These are phyloP conservation scores for Cataglyphis rosenhaueri DNA, from an alignment of 2,888 invertebrate species.

Conservation along the genomic window DNA sequence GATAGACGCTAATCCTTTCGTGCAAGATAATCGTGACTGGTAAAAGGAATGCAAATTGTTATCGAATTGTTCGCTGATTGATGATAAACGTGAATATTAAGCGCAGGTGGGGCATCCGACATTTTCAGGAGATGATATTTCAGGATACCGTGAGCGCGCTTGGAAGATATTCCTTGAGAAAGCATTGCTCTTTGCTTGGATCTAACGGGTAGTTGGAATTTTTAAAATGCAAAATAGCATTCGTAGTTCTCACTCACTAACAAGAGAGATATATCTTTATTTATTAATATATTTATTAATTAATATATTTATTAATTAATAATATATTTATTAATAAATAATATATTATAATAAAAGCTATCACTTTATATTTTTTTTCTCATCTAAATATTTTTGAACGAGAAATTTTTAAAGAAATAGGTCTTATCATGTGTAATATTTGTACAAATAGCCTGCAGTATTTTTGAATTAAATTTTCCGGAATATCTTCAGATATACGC, in stretches of 20 bases:
- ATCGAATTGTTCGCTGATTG: conserved; percentile 18
- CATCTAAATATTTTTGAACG: not conserved
- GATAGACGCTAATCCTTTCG: conserved; percentile 13
- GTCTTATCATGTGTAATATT: not conserved
- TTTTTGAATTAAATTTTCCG: not conserved
- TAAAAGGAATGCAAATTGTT: conserved; percentile 12
- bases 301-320: too few species aligned
- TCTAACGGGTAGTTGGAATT: not conserved
- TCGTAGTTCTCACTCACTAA: not conserved
- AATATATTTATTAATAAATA: not conserved
- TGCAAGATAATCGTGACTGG: conserved; percentile 21
- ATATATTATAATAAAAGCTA: not conserved
- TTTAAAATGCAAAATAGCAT: conserved; percentile 33
- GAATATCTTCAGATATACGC: not conserved
- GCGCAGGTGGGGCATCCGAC: conserved; percentile 23
- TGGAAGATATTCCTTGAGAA: conserved; percentile 43
- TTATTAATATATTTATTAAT: not conserved
- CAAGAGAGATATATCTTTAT: not conserved
- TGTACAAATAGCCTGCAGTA: not conserved
- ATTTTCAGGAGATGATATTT: conserved; percentile 46
- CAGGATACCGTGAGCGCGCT: not conserved
- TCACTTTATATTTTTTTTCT: not conserved
- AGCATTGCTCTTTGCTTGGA: conserved; percentile 47
- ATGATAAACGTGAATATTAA: not conserved
- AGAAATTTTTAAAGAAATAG: not conserved